Evolutionary conservation across 2,113 vertebrate genomes (phyloP).

Genomic region (Catagonus wagneri): DNA sequence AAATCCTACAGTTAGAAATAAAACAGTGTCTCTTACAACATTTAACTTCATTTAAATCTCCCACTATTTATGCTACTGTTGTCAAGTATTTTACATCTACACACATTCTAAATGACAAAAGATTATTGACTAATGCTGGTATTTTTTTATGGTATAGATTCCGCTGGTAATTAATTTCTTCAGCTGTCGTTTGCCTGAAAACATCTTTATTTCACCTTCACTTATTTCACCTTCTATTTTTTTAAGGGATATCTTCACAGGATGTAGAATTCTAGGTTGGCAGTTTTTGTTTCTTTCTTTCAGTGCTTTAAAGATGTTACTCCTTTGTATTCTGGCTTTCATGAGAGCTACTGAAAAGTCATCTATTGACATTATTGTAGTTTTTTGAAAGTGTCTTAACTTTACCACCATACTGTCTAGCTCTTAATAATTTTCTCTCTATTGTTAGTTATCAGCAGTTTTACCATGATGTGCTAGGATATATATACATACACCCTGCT

Average conservation of each 20-base stretch:
- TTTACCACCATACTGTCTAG: background rate
- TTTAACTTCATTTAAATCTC: background rate
- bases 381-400: background rate
- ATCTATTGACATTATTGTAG: no score
- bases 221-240: no score
- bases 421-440: background rate
- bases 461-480: background rate
- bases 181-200: background rate
- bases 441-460: background rate
- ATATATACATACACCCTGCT: background rate
- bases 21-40: background rate
- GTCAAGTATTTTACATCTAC: background rate
- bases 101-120: background rate
- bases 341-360: background rate
- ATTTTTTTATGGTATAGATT: background rate
- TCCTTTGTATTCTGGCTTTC: background rate
- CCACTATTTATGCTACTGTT: background rate
- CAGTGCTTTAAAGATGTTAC: background rate
- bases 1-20: background rate
- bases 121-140: background rate
- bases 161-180: background rate
- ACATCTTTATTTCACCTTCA: background rate
- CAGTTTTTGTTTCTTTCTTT: background rate
- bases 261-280: background rate
- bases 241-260: background rate